These are phyloP conservation scores for Dipodomys stephensi DNA, from an alignment of 2,113 vertebrate species.

Conservation along the genomic window DNA sequence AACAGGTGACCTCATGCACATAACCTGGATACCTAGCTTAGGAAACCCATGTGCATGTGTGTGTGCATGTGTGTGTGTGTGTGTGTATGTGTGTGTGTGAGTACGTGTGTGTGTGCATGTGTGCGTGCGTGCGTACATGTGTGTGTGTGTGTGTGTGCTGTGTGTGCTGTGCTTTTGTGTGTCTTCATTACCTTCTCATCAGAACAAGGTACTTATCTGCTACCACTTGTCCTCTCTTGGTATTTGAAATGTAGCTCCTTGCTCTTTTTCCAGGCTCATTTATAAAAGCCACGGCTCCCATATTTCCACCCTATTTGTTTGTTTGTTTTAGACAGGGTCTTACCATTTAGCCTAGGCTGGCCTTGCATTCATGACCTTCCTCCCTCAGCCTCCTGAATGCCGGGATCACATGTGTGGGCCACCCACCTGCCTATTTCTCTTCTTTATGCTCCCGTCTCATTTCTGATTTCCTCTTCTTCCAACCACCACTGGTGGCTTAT, in stretches of 20 bases:
- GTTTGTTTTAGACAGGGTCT: no score
- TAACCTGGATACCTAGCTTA: neutral
- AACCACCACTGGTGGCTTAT: neutral
- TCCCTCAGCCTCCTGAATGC: no score
- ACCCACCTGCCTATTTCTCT: neutral
- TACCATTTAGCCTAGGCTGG: no score
- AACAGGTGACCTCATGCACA: neutral
- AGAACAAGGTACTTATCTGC: neutral
- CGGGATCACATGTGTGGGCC: no score
- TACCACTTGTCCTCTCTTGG: rapidly evolving
- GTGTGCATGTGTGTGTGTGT: neutral
- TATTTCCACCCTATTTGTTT: neutral
- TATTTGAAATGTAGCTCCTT: neutral
- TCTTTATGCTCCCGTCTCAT: neutral
- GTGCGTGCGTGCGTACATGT: neutral
- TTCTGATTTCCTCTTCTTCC: neutral
- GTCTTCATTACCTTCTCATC: neutral
- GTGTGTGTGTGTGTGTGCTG: neutral
- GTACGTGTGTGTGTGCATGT: neutral
- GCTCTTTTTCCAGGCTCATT: neutral
- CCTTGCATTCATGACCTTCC: no score
- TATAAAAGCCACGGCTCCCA: neutral
- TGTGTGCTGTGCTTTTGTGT: no score
- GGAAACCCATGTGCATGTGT: neutral
- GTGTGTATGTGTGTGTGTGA: neutral